Percentiles rank a stretch among this genome's conserved stretches.
Conservation (phyloP, 2,113 vertebrate genomes). For the Colinus virginianus region DNA sequence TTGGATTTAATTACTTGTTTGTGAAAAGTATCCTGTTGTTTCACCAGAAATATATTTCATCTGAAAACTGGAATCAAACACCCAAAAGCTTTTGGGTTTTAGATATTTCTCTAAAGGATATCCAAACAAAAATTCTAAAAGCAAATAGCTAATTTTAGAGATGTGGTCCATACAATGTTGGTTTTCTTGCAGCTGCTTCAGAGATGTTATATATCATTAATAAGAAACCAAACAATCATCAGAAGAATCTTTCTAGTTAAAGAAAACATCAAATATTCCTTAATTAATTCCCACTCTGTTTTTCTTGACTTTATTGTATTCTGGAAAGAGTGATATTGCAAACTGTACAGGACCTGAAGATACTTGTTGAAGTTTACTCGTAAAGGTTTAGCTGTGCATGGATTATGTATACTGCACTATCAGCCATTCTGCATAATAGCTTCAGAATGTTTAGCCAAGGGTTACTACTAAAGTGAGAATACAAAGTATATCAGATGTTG, state of each 20-base stretch:
- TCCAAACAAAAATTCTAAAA: neutral
- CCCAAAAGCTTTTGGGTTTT: neutral
- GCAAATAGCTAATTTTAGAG: neutral
- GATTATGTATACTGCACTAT: neutral
- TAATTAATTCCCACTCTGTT: neutral
- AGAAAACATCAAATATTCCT: neutral
- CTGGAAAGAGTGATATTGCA: neutral
- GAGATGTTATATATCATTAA: neutral
- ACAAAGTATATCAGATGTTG: neutral
- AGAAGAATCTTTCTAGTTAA: neutral
- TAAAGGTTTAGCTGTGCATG: neutral
- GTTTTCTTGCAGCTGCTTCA: neutral
- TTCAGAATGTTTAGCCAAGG: neutral
- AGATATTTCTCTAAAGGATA: neutral
- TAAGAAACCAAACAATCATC: neutral
- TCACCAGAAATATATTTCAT: neutral
- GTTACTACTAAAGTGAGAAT: neutral
- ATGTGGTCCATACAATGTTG: neutral
- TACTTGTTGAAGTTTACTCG: neutral
- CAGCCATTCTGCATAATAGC: neutral
- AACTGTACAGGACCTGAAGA: neutral
- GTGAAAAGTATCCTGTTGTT: neutral
- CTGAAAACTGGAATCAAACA: neutral
- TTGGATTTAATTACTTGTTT: constrained; percentile 38
- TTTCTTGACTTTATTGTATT: neutral